Conservation (phyloP, 2,113 vertebrate species). For the Oncorhynchus mykiss region DNA sequence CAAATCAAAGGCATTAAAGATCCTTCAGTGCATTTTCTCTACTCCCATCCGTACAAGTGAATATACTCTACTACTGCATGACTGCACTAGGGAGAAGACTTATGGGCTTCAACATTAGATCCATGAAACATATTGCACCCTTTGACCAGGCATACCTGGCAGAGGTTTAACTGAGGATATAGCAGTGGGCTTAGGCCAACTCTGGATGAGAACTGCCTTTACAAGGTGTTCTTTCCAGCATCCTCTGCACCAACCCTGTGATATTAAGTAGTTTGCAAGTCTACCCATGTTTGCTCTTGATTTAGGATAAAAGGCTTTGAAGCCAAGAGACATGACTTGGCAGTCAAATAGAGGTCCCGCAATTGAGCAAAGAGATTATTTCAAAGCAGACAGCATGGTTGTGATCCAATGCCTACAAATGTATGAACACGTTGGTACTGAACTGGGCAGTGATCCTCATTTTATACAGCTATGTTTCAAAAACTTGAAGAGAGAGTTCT, state of each 20-base stretch:
- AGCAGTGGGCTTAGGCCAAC: constrained; percentile 1
- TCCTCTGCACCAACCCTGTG: background rate
- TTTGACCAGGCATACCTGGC: constrained; percentile 18
- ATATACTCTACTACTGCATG: background rate
- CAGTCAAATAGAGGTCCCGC: background rate
- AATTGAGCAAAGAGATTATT: background rate
- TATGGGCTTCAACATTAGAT: constrained; percentile 36
- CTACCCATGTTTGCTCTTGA: background rate
- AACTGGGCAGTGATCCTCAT: no score
- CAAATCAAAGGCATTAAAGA: constrained; percentile 52
- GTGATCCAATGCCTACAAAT: no score
- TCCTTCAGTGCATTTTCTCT: constrained; percentile 27
- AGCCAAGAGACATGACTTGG: background rate
- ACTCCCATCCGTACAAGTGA: constrained; percentile 29
- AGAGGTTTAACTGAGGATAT: constrained; percentile 2
- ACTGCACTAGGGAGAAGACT: constrained; percentile 41
- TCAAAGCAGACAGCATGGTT: no score
- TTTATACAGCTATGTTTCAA: no score
- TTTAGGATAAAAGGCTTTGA: background rate
- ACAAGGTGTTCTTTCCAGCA: background rate
- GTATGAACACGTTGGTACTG: no score
- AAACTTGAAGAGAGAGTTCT: no score
- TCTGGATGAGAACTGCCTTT: constrained; percentile 2
- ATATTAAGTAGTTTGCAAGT: background rate
- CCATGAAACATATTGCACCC: constrained; percentile 33